Percentiles rank a stretch among this genome's conserved stretches.
These are phyloP conservation scores for Sinocyclocheilus anophthalmus DNA, from an alignment of 2,113 vertebrate genomes.

Conservation along the genomic window DNA sequence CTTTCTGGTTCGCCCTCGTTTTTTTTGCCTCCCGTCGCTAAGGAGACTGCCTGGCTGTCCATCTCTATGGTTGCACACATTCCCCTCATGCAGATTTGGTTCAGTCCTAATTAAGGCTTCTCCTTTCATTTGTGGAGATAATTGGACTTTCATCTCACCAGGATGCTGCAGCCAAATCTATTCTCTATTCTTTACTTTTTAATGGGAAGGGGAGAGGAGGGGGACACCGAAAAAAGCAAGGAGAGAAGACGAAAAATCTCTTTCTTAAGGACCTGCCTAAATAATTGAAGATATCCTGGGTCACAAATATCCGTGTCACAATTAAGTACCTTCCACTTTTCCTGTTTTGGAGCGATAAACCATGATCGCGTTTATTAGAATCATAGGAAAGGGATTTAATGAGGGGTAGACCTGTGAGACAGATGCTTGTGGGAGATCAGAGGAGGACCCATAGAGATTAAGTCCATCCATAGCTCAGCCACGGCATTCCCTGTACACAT, in stretches of 20 bases:
- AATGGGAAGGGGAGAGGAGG: conserved; percentile 66
- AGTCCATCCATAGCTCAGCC: conserved; percentile 25
- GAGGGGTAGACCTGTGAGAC: conserved; percentile 43
- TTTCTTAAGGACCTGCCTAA: conserved; percentile 89
- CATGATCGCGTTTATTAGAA: conserved; percentile 26
- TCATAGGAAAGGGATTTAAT: conserved; percentile 49
- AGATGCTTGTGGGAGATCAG: conserved; percentile 55
- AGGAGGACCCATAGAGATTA: conserved; percentile 51
- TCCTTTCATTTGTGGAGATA: conserved; percentile 92
- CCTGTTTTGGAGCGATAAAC: conserved; percentile 13
- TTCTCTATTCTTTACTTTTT: conserved; percentile 91
- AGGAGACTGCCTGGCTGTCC: conserved; percentile 82
- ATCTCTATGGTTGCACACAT: conserved; percentile 82
- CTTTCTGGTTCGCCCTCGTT: background rate
- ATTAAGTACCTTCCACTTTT: conserved; percentile 40
- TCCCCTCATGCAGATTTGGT: conserved; percentile 86
- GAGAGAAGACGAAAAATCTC: conserved; percentile 84
- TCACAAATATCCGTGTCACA: conserved; percentile 75
- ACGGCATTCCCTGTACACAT: conserved; percentile 32
- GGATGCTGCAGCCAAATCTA: conserved; percentile 90
- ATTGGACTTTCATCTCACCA: conserved; percentile 97
- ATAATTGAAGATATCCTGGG: conserved; percentile 88
- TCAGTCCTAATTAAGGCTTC: conserved; percentile 91
- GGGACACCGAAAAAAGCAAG: conserved; percentile 33
- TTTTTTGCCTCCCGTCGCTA: conserved; percentile 73